Evolutionary conservation across 2,888 invertebrate species (phyloP).

Genomic region (Dysmachus trigonus): DNA sequence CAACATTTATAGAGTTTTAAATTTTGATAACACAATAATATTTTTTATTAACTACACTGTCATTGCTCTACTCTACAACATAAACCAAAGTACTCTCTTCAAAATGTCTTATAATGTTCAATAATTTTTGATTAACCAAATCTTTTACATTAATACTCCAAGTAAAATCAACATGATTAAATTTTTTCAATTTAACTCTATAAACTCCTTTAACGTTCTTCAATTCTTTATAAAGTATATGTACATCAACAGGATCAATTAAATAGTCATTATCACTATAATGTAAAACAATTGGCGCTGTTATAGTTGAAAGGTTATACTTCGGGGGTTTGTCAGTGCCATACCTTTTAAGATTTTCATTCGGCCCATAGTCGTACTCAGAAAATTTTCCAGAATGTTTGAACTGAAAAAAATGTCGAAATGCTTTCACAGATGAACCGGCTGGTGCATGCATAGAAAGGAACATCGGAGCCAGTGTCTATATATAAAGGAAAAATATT

Average conservation of each 20-base stretch:
- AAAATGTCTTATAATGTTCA: background rate
- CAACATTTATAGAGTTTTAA: no score
- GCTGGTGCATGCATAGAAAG: slow-evolving; percentile 64
- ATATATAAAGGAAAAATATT: background rate
- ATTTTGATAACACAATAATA: no score
- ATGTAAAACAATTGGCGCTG: slow-evolving; percentile 68
- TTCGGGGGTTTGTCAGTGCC: slow-evolving; percentile 66
- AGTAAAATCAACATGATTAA: slow-evolving; percentile 69
- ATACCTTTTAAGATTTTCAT: slow-evolving; percentile 66
- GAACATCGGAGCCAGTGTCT: slow-evolving; percentile 65
- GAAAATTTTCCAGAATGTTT: slow-evolving; percentile 64
- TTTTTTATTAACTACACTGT: background rate
- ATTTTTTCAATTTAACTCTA: slow-evolving; percentile 67
- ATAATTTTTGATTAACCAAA: slow-evolving; percentile 64
- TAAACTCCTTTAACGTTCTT: slow-evolving; percentile 68
- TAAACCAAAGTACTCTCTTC: background rate
- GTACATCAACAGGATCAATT: slow-evolving; percentile 69
- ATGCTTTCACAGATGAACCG: slow-evolving; percentile 63
- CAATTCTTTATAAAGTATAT: slow-evolving; percentile 66
- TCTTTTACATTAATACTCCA: slow-evolving; percentile 67
- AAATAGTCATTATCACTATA: slow-evolving; percentile 73
- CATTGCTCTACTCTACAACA: background rate
- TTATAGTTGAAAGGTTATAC: slow-evolving; percentile 67
- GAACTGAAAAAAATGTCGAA: slow-evolving; percentile 64
- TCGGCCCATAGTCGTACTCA: slow-evolving; percentile 64